A percentile compares a stretch with the other conserved stretches of the same genome.
Conservation (phyloP, 2,113 vertebrate genomes). For the Mugil cephalus region DNA sequence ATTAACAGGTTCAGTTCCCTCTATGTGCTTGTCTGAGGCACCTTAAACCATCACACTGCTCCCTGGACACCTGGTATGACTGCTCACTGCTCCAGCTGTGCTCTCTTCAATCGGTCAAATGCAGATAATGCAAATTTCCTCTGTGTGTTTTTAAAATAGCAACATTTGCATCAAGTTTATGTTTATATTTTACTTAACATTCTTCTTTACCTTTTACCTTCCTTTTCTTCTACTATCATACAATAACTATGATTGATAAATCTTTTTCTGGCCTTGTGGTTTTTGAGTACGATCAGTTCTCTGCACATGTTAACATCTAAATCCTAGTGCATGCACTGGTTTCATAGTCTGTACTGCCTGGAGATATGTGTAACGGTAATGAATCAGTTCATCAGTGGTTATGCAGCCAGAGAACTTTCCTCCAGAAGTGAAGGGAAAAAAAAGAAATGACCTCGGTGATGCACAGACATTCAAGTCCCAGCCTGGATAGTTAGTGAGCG, state of each 20-base stretch:
- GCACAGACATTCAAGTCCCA: constrained; percentile 48
- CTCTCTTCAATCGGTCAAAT: too few species aligned
- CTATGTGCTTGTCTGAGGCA: too few species aligned
- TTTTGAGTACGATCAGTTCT: constrained; percentile 1
- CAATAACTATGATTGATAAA: background rate
- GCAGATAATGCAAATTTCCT: too few species aligned
- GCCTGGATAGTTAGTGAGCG: constrained; percentile 47
- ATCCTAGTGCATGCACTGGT: constrained; percentile 48
- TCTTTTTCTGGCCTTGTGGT: background rate
- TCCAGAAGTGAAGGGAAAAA: constrained; percentile 18
- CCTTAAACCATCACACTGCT: too few species aligned
- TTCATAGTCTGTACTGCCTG: constrained; percentile 28
- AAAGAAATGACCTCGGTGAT: constrained; percentile 32
- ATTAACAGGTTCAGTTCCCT: too few species aligned
- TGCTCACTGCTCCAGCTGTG: too few species aligned
- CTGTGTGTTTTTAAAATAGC: background rate
- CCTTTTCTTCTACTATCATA: too few species aligned
- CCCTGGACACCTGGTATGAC: too few species aligned
- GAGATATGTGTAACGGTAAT: constrained; percentile 66
- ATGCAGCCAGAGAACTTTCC: constrained; percentile 43
- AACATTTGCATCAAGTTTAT: background rate
- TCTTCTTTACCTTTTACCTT: too few species aligned
- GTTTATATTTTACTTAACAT: too few species aligned
- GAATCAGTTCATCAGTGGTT: constrained; percentile 44
- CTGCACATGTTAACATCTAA: constrained; percentile 14